These are phyloP conservation scores for Acropora yongei DNA, from an alignment of 64 coral and sea anemone species.

Conservation along the genomic window DNA sequence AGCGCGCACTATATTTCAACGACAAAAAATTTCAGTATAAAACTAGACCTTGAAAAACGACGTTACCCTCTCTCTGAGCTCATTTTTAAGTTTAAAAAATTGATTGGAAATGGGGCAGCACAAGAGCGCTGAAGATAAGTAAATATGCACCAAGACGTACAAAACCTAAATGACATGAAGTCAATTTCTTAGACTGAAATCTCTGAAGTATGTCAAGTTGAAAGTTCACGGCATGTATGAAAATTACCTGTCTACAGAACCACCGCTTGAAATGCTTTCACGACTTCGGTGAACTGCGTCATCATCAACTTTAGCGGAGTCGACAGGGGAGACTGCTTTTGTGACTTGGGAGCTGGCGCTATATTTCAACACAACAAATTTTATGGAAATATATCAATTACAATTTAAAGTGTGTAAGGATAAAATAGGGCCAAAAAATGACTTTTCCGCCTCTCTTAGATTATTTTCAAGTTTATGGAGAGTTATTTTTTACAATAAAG, in stretches of 20 bases:
- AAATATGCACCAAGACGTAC: too few relatives aligned
- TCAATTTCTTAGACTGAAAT: not conserved
- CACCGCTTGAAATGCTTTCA: not conserved
- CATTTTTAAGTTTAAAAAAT: too few relatives aligned
- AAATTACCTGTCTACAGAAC: conserved; percentile 16
- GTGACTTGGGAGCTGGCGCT: not conserved
- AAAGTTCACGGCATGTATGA: not conserved
- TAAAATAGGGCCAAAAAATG: too few relatives aligned
- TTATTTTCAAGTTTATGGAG: too few relatives aligned
- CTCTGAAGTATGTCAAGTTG: not conserved
- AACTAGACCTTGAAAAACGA: too few relatives aligned
- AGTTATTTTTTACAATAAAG: too few relatives aligned
- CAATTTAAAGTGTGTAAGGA: not conserved
- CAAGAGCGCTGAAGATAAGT: too few relatives aligned
- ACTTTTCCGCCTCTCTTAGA: too few relatives aligned
- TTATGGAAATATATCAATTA: not conserved
- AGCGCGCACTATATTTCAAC: too few relatives aligned
- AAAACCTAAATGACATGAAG: not conserved
- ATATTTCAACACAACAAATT: not conserved
- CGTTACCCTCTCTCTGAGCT: too few relatives aligned
- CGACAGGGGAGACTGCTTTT: not conserved
- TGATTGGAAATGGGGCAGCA: too few relatives aligned
- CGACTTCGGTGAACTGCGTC: not conserved
- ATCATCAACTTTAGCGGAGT: not conserved
- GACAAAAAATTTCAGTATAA: not conserved